Percentiles rank a stretch among this genome's conserved stretches.
These are phyloP conservation scores for Papilio glaucus DNA, from an alignment of 1,140 invertebrate species.

Conservation along the genomic window DNA sequence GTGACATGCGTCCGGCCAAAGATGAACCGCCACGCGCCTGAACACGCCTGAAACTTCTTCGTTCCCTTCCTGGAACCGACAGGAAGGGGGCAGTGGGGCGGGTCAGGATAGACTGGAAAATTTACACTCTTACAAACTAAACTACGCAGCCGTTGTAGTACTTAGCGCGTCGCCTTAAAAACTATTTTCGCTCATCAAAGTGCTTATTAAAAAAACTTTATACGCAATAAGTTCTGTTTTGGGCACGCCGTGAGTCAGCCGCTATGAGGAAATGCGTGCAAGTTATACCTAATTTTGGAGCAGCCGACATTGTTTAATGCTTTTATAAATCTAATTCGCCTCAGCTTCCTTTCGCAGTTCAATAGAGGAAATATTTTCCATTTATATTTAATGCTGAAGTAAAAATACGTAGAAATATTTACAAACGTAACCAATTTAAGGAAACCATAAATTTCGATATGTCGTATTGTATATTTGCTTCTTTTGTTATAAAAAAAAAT, in stretches of 20 bases:
- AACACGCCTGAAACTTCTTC: conserved; percentile 47
- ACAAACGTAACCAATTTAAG: not conserved
- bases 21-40: conserved; percentile 50
- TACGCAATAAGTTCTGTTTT: conserved; percentile 80
- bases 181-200: conserved; percentile 41
- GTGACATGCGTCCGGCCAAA: conserved; percentile 57
- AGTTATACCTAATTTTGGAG: conserved; percentile 80
- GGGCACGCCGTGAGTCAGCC: conserved; percentile 76
- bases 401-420: not conserved
- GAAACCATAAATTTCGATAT: not conserved
- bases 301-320: conserved; percentile 78
- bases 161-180: conserved; percentile 42
- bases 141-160: conserved; percentile 29
- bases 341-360: conserved; percentile 46
- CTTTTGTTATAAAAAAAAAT: too few species aligned
- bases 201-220: conserved; percentile 50
- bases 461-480: not conserved
- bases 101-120: conserved; percentile 57
- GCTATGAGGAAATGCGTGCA: conserved; percentile 80
- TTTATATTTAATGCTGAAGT: not conserved
- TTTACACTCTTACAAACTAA: conserved; percentile 53
- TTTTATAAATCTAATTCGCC: conserved; percentile 73
- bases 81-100: conserved; percentile 49
- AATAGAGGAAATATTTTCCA: not conserved
- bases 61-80: conserved; percentile 41